Evolutionary conservation across 2,113 vertebrate genomes (phyloP), one percentile per base, ranked within the genome.

Genomic region (Equus quagga): DNA sequence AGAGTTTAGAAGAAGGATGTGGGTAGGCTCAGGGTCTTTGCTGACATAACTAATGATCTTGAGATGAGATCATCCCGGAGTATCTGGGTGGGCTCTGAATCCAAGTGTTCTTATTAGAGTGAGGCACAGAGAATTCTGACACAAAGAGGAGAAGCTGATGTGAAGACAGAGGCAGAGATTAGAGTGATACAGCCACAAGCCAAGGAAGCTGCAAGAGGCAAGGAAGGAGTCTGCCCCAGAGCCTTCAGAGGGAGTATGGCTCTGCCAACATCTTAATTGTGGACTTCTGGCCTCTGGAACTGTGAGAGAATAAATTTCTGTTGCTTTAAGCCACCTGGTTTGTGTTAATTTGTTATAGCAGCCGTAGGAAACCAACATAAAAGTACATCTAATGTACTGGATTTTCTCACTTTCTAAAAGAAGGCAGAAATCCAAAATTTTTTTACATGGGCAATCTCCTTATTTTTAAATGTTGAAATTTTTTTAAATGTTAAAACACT

Each of bases 361-460:
- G 33, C 54, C n/a, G 13, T 4, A 82, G 31, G 49, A 88, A 64
- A 80, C 2, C 46, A 87, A 46, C 6, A n/a, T 1, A 21, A 23
- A 76, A 44, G 15, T 36, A 4, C 13, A 23, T 60, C 17, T 85
- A 76, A 23, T 24, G 4, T 73, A 78, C 8, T 44, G 64, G 69
- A 36, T 58, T 72, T 89, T 87, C 44, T 58, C 10, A 54, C 15
- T 91, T 60, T 85, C 46, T 65, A 46, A 49, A 67, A 82, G 21
- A 95, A 70, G 17, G n/a, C 31, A 60, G 81, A 75, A 94, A 93
- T 26, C 10, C 41, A 49, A 41, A 94, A 26, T 21, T 65, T 69
- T 69, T 83, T 69, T 21, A 36, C 7, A 26, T n/a, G 12, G 67
- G 33, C 88, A 91, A 83, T 83, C 24, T 78, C 82, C 31, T 83